phyloP scores from a whole-genome alignment of 1,140 invertebrate species.

The Sitobion miscanthi region DNA sequence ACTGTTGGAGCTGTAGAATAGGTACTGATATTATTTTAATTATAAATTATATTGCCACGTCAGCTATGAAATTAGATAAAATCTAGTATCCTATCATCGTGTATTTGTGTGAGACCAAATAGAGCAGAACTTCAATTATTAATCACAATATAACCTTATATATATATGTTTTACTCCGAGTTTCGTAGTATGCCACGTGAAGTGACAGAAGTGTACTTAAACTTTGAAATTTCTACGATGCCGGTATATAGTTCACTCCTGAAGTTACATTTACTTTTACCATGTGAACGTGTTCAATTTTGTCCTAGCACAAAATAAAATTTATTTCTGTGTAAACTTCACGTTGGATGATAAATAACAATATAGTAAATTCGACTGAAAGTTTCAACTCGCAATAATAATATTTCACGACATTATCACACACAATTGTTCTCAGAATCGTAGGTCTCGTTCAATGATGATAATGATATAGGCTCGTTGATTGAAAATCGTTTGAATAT shows the following conservation, averaged over 20 bases:
- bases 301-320: background rate
- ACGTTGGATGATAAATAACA: background rate
- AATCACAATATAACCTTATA: conserved; percentile 30
- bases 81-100: background rate
- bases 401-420: background rate
- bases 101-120: background rate
- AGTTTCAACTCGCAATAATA: background rate
- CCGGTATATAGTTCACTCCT: background rate
- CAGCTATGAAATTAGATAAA: background rate
- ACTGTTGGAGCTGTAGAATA: background rate
- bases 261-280: conserved; percentile 20
- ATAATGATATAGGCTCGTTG: no score
- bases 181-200: background rate
- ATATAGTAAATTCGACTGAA: background rate
- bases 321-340: background rate
- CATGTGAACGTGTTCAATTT: background rate
- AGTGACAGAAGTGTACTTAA: conserved; percentile 48
- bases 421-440: background rate
- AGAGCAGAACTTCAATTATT: conserved; percentile 32
- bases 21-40: background rate
- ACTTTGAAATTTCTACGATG: conserved; percentile 33
- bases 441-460: background rate
- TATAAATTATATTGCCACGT: background rate
- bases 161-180: conserved; percentile 8
- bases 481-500: background rate